A percentile compares a stretch with the other conserved stretches of the same genome.
phyloP scores from a whole-genome alignment of 2,113 vertebrate genomes.

The Phodopus roborovskii region DNA sequence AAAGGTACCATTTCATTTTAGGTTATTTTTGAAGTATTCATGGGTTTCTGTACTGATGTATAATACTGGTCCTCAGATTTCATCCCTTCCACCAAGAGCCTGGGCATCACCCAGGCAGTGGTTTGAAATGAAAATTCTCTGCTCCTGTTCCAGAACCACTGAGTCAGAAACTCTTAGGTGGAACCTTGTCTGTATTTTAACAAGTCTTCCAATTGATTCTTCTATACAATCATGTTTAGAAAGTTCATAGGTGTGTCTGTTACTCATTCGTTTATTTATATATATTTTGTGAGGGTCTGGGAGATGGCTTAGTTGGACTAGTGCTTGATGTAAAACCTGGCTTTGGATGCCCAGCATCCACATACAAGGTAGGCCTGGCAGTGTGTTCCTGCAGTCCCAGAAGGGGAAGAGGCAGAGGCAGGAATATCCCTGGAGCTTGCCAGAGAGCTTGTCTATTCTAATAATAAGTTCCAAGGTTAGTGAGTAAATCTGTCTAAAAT shows the following conservation, averaged over 20 bases:
- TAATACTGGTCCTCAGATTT: neutral
- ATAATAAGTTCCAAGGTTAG: neutral
- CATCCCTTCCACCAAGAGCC: neutral
- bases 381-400: neutral
- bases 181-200: neutral
- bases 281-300: neutral
- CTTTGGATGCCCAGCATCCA: neutral
- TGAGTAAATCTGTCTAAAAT: neutral
- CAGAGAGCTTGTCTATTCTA: neutral
- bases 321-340: too few species aligned
- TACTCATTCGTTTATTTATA: neutral
- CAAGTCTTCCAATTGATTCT: neutral
- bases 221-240: neutral
- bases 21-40: neutral
- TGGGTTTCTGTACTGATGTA: slow-evolving; percentile 9
- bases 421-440: too few species aligned
- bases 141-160: neutral
- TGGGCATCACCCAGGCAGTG: neutral
- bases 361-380: neutral
- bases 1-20: neutral
- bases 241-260: neutral
- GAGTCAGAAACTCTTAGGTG: slow-evolving; percentile 22
- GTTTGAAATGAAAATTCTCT: neutral
- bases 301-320: neutral
- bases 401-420: neutral